phyloP scores from a whole-genome alignment of 1,140 invertebrate species.

The Steinernema khuongi region DNA sequence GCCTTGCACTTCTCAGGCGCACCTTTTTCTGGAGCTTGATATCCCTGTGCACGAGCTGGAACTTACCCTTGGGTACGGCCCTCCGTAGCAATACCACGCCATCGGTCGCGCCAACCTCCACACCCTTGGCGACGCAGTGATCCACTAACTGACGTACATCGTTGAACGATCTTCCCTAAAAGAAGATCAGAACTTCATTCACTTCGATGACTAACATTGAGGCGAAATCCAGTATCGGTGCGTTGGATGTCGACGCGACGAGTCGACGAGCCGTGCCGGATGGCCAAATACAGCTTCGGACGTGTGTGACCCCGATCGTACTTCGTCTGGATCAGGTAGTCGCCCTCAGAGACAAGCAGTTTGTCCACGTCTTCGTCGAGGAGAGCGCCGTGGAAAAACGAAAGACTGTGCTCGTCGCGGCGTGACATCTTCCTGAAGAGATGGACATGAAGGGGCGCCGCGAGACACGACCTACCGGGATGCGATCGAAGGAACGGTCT shows the following conservation, averaged over 20 bases:
- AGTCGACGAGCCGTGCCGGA: constrained; percentile 1
- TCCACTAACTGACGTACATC: constrained; percentile 8
- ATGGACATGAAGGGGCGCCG: no score
- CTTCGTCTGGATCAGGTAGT: constrained; percentile 37
- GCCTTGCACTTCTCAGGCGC: not conserved
- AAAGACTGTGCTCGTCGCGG: constrained; percentile 27
- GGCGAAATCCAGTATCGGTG: constrained; percentile 26
- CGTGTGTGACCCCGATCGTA: constrained; percentile 12
- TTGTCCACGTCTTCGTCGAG: constrained; percentile 44
- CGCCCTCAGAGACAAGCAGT: constrained; percentile 37
- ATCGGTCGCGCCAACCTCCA: constrained; percentile 27
- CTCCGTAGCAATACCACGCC: constrained; percentile 29
- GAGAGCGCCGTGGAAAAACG: constrained; percentile 45
- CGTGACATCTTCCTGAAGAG: constrained; percentile 7
- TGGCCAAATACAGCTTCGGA: constrained; percentile 29
- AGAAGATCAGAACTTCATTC: not conserved
- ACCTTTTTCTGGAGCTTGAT: constrained; percentile 44
- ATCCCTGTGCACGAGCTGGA: constrained; percentile 39
- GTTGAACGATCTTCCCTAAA: not conserved
- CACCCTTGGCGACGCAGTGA: not conserved
- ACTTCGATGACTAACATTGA: constrained; percentile 17
- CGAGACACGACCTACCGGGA: not conserved
- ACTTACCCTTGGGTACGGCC: constrained; percentile 40
- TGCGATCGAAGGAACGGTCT: not conserved
- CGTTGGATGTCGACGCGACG: constrained; percentile 26